Evolutionary conservation across 2,888 invertebrate species (phyloP).

Genomic region (Harpalus rubripes): DNA sequence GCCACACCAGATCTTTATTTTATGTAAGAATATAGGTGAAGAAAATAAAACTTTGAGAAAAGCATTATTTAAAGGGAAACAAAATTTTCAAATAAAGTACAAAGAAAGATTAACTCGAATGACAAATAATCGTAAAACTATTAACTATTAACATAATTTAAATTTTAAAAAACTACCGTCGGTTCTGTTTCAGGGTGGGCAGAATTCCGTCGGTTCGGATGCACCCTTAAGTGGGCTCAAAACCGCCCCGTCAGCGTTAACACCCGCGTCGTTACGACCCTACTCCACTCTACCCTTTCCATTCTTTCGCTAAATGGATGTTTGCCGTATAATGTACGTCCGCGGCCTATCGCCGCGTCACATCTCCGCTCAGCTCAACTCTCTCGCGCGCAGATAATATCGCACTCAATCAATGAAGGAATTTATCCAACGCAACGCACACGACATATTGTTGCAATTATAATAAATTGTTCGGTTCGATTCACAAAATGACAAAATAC

Average conservation of each 20-base stretch:
- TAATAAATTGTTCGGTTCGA: constrained; percentile 25
- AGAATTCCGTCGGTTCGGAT: not conserved
- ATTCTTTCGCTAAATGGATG: constrained; percentile 59
- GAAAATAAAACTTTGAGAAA: no score
- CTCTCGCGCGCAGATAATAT: constrained; percentile 18
- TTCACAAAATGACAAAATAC: constrained; percentile 7
- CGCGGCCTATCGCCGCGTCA: constrained; percentile 37
- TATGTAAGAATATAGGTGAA: no score
- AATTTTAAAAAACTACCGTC: no score
- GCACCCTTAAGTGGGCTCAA: constrained; percentile 38
- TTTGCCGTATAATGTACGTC: constrained; percentile 60
- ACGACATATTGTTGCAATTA: constrained; percentile 43
- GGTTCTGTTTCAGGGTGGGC: not conserved
- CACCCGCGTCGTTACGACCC: constrained; percentile 57
- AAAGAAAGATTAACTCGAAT: no score
- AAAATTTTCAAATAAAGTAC: no score
- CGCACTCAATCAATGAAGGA: constrained; percentile 11
- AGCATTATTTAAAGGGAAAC: no score
- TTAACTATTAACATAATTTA: no score
- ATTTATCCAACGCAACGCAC: constrained; percentile 13
- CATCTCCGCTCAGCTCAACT: constrained; percentile 31
- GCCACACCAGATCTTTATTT: no score
- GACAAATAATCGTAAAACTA: no score
- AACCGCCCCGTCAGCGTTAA: constrained; percentile 61
- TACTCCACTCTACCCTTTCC: constrained; percentile 37